Evolutionary conservation across 2,888 invertebrate species (phyloP), one percentile per base, ranked within the genome.

Genomic region (Dryococelus australis): DNA sequence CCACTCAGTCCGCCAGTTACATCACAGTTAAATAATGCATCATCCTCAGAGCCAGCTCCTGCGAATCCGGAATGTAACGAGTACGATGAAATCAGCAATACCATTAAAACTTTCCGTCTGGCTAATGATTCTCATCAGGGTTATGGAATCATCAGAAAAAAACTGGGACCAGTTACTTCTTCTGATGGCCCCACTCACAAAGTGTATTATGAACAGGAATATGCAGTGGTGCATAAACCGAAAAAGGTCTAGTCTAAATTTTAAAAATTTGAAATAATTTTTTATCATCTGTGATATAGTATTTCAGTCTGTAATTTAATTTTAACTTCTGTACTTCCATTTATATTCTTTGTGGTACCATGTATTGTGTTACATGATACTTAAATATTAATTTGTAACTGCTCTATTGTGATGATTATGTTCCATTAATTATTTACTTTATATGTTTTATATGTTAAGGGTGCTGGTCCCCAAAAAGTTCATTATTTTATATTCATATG

Each of bases 201-300:
- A 91, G 95, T 94, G 90, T 95, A 95, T 90, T 97, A 97, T 91
- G 96, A 97, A 87, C 95, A 95, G 89, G 96, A 96, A 91, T 97
- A 97, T 93, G 97, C 97, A 89, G 94, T 97, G 91, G 96, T 97
- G 87, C 97, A 97, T 91, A 97, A 97, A 92, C 96, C 97, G 91
- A 97, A 97, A 94, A 94, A 96, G 93, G 97, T 97, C 92, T 97
- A 94, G 93, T 89, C 89, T 35, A 65, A 65, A 65, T 65, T 65
- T 65, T 65, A 9, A 65, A n/a, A n/a, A n/a, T 65, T 65, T 65
- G 24, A 65, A 65, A 65, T 24, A 24, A 20, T 16, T n/a, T 65
- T 65, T 65, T 24, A 65, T 65, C 65, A 65, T 8, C 65, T 65
- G 65, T 65, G 65, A 65, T 65, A 65, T 8, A 65, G 16, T 65